Conservation (phyloP, 1,140 invertebrate species). For the Globodera ellingtonae region DNA sequence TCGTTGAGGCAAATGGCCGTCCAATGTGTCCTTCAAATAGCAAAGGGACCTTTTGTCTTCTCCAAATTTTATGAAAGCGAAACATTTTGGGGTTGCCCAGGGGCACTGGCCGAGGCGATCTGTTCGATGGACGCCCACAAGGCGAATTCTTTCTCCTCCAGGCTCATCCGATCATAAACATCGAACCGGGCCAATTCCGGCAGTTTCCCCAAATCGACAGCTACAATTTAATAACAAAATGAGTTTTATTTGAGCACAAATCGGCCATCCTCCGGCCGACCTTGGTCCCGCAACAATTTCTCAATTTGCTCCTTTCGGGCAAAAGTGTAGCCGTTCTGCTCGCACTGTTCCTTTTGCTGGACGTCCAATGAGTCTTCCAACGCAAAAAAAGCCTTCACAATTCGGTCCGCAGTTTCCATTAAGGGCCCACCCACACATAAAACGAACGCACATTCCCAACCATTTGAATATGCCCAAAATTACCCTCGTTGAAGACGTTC, state of each 20-base stretch:
- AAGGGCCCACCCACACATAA: constrained; percentile 16
- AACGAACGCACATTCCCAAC: neutral
- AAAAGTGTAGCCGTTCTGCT: constrained; percentile 26
- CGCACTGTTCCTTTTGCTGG: constrained; percentile 4
- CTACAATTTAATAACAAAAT: neutral
- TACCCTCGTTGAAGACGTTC: constrained; percentile 26
- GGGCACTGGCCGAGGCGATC: neutral
- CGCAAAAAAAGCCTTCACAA: constrained; percentile 19
- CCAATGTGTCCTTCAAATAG: neutral
- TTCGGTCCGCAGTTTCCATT: constrained; percentile 16
- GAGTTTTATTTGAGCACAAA: neutral
- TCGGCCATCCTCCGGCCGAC: neutral
- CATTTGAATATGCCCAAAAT: neutral
- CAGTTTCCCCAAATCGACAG: neutral
- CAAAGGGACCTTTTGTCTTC: neutral
- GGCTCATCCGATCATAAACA: constrained; percentile 10
- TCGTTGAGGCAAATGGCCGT: neutral
- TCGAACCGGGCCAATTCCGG: constrained; percentile 19
- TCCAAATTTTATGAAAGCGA: neutral
- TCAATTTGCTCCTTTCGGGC: constrained; percentile 19
- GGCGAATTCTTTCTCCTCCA: constrained; percentile 5
- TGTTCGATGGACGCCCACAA: constrained; percentile 26
- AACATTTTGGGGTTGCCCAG: neutral
- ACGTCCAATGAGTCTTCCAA: constrained; percentile 21
- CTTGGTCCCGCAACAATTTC: constrained; percentile 13